Evolutionary conservation across 2,888 invertebrate genomes (phyloP).

Genomic region (Galeruca laticollis): DNA sequence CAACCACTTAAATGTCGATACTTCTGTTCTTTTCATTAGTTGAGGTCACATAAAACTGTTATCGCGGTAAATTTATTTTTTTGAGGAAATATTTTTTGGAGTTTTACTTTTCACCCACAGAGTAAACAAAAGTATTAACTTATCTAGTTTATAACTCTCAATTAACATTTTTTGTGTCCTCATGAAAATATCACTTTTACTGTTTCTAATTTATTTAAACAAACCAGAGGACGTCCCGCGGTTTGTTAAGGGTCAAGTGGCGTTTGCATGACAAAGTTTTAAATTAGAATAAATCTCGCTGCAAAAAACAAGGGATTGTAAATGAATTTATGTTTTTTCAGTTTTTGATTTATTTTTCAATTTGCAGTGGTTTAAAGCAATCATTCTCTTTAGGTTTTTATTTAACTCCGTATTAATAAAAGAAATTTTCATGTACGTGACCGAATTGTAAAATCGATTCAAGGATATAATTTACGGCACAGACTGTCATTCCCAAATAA

Average conservation of each 20-base stretch:
- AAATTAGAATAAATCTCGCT: conserved; percentile 19
- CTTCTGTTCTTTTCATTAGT: too few species aligned
- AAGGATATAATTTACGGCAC: not conserved
- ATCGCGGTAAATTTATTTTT: too few species aligned
- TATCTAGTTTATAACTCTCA: too few species aligned
- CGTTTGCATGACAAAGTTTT: conserved; percentile 26
- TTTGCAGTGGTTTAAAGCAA: conserved; percentile 17
- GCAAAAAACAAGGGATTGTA: conserved; percentile 12
- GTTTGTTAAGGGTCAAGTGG: conserved; percentile 22
- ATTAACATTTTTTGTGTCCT: too few species aligned
- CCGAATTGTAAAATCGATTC: not conserved
- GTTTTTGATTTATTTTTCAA: conserved; percentile 5
- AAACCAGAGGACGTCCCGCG: conserved; percentile 17
- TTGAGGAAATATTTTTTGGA: too few species aligned
- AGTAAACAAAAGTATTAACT: too few species aligned
- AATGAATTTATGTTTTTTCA: conserved; percentile 20
- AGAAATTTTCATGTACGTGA: not conserved
- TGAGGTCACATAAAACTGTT: too few species aligned
- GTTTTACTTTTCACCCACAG: too few species aligned
- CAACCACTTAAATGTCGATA: too few species aligned
- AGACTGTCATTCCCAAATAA: not conserved
- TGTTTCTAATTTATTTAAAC: conserved; percentile 6
- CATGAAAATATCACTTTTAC: not conserved
- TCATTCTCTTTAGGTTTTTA: not conserved
- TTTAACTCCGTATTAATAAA: not conserved